A percentile compares a stretch with the other conserved stretches of the same genome.
Conservation (phyloP, 2,797 vertebrate species). For the Halcyon leucocephala region DNA sequence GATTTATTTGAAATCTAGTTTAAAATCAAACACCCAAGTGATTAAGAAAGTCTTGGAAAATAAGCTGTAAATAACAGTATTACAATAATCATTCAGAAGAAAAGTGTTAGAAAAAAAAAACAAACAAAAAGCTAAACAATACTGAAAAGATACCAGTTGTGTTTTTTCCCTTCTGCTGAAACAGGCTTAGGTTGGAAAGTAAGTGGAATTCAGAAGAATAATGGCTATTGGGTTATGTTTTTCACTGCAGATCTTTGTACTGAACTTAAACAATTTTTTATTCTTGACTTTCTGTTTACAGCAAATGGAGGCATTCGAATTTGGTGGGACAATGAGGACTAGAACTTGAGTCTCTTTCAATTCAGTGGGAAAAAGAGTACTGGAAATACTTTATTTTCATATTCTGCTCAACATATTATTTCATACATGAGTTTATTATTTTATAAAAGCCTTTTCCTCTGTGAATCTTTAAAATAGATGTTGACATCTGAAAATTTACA, state of each 20-base stretch:
- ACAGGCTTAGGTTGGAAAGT: background rate
- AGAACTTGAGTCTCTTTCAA: background rate
- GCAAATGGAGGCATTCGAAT: background rate
- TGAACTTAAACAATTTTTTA: background rate
- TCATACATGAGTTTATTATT: background rate
- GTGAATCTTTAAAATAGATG: slow-evolving; percentile 9
- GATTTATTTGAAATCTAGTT: background rate
- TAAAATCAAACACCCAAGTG: background rate
- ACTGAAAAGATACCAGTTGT: background rate
- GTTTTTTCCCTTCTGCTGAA: background rate
- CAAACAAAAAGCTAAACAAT: background rate
- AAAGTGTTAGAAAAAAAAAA: background rate
- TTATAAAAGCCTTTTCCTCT: background rate
- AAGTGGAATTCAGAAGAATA: background rate
- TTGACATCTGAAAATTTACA: slow-evolving; percentile 8
- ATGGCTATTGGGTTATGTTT: background rate
- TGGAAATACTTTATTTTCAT: background rate
- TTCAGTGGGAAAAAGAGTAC: background rate
- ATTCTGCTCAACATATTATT: background rate
- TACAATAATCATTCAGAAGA: background rate
- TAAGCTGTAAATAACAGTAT: background rate
- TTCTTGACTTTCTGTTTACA: background rate
- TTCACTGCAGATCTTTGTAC: background rate
- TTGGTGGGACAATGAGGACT: background rate
- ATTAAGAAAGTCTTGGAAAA: background rate